Evolutionary conservation across 2,113 vertebrate species (phyloP).

Genomic region (Hydrolagus affinis): DNA sequence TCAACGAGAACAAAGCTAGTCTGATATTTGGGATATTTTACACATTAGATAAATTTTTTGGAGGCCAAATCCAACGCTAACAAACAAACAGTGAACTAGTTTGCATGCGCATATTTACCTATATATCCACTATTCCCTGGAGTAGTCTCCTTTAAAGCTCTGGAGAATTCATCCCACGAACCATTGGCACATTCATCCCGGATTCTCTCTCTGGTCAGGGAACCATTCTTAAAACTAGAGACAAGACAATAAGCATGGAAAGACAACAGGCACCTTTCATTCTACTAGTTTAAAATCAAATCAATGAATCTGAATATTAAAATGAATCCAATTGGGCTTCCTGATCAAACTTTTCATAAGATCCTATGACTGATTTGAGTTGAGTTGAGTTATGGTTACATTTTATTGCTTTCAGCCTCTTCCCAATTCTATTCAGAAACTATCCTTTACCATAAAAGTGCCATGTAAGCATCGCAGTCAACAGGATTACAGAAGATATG

Average conservation of each 20-base stretch:
- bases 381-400: neutral
- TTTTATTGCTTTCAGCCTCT: neutral
- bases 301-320: neutral
- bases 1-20: no score
- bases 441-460: constrained; percentile 73
- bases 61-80: no score
- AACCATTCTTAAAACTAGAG: constrained; percentile 90
- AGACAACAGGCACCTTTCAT: neutral
- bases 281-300: neutral
- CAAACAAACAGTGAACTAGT: neutral
- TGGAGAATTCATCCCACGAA: constrained; percentile 79
- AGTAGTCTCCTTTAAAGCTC: constrained; percentile 58
- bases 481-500: constrained; percentile 87
- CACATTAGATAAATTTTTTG: no score
- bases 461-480: constrained; percentile 70
- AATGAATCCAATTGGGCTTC: neutral
- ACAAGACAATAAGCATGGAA: neutral
- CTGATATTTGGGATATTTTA: no score
- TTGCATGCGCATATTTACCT: constrained; percentile 43
- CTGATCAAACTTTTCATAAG: neutral
- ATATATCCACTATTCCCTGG: constrained; percentile 78
- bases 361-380: neutral
- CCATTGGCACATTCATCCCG: constrained; percentile 64
- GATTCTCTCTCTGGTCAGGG: constrained; percentile 80
- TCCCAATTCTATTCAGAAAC: neutral